phyloP scores from a whole-genome alignment of 2,797 vertebrate species.

The Parauchenoglanis ngamensis region DNA sequence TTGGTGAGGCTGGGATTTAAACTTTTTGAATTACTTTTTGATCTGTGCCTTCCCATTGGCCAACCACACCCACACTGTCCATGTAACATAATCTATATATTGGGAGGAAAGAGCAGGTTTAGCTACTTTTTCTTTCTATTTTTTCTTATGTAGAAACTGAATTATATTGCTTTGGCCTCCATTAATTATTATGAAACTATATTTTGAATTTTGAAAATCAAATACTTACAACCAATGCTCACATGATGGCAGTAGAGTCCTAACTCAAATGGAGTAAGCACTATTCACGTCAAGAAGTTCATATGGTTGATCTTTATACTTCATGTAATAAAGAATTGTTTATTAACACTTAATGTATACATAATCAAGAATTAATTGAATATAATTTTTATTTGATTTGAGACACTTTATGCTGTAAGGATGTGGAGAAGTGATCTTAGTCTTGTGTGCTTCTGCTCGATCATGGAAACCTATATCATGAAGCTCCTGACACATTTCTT shows the following conservation, averaged over 20 bases:
- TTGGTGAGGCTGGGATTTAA: neutral
- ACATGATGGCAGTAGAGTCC: slow-evolving; percentile 35
- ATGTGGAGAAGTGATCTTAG: neutral
- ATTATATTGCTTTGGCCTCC: neutral
- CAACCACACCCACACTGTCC: neutral
- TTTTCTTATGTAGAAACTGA: neutral
- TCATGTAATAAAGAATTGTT: neutral
- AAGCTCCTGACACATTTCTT: neutral
- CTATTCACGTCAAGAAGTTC: neutral
- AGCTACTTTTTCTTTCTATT: neutral
- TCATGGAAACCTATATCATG: neutral
- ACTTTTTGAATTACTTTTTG: neutral
- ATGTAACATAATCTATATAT: neutral
- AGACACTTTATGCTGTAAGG: too few species aligned
- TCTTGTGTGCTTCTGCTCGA: neutral
- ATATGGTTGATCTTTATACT: neutral
- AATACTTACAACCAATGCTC: slow-evolving; percentile 1
- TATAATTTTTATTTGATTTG: too few species aligned
- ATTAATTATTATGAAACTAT: neutral
- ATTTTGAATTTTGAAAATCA: neutral
- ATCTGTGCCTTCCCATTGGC: neutral
- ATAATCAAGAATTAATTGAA: neutral
- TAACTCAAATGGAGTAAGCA: neutral
- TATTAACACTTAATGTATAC: neutral
- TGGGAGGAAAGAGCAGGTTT: neutral